Base-by-base conservation (phyloP, 2,888 invertebrate species). In the Antitype chi region DNA sequence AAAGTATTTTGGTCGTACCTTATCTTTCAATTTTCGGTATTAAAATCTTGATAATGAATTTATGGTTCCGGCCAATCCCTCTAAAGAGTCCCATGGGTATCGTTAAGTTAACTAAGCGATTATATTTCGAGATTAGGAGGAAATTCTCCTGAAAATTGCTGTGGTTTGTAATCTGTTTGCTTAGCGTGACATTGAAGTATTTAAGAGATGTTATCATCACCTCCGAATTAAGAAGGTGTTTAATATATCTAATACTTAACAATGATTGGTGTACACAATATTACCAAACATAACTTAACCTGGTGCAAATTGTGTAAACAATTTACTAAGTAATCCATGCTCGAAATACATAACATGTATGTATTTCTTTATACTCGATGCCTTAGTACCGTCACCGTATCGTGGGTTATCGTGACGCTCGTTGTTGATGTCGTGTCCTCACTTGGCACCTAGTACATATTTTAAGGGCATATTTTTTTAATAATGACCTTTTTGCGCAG, bases 41-140 rank as follows among this genome's bases (percentile, higher is more conserved):
- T 32, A 53, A 59, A 78, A 80, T 81, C 74, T 74, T 74, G 57
- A 66, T 80, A 80, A 59, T 64, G 32, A 80, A 78, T 64, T 80
- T 59, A 74, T 59, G 63, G 23, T 25, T n/a, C 25, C 43, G 57
- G 17, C 17, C n/a, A 59, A 75, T 32, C 64, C 43, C 57, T 38
- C 55, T 81, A 74, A 80, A 74, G 52, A 32, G 57, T 47, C 78
- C 74, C 81, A 32, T 7, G 81, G 57, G 74, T 47, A 28, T 59
- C 64, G n/a, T 78, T 73, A 80, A 73, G 52, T 80, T 17, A 59
- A 64, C 64, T 64, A 74, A 78, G 64, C 78, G 57, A 53, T 64
- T 74, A 78, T 80, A 57, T 59, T 53, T 23, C 23, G 52, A 64
- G 52, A 52, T 62, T 78, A 72, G 2, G 28, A 63, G 73, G n/a